These are phyloP conservation scores for Drosophila pseudotakahashii DNA, from an alignment of 2,888 invertebrate genomes.

Conservation along the genomic window DNA sequence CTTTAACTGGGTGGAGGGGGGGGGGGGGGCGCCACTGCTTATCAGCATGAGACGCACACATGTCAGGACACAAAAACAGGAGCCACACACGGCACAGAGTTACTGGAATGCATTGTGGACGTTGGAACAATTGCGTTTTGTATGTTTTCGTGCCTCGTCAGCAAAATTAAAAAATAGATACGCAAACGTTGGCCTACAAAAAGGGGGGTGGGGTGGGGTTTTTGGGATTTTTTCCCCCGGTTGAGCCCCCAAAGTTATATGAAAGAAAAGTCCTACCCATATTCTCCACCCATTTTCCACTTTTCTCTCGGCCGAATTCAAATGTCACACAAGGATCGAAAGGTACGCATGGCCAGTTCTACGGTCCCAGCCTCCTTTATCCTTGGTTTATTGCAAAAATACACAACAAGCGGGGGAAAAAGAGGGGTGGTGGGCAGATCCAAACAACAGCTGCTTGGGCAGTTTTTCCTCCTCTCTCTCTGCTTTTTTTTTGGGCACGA, in stretches of 20 bases:
- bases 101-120: conserved; percentile 73
- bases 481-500: conserved; percentile 4
- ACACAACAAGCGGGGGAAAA: conserved; percentile 50
- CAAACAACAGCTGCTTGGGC: conserved; percentile 74
- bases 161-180: conserved; percentile 81
- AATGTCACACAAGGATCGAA: conserved; percentile 79
- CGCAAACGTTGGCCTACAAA: conserved; percentile 48
- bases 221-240: not conserved
- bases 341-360: conserved; percentile 72
- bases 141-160: conserved; percentile 77
- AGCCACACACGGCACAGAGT: conserved; percentile 13
- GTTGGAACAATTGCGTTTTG: conserved; percentile 75
- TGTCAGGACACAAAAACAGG: conserved; percentile 55
- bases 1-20: not conserved
- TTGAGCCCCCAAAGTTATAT: conserved; percentile 62
- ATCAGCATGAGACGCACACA: conserved; percentile 78
- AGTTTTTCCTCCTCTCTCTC: conserved; percentile 4
- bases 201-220: not conserved
- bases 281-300: conserved; percentile 3
- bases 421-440: conserved; percentile 8
- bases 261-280: conserved; percentile 57
- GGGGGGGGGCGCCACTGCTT: conserved; percentile 55
- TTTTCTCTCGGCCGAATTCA: conserved; percentile 63
- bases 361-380: not conserved
- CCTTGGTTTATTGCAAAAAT: conserved; percentile 71